Conservation (phyloP, 2,113 vertebrate species). For the Mastomys coucha region DNA sequence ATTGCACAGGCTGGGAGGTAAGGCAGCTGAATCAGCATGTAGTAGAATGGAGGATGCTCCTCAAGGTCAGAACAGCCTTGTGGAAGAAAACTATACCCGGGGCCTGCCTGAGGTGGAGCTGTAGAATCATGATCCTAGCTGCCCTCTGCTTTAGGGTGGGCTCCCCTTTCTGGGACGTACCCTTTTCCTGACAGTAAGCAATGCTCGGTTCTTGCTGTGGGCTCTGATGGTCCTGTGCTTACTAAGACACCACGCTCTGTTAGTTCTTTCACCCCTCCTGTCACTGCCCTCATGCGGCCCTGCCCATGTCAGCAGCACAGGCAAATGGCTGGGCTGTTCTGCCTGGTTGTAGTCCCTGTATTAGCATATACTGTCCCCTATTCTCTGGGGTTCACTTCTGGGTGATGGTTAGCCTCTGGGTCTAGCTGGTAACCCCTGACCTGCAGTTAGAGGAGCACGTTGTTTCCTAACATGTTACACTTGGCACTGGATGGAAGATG, state of each 20-base stretch:
- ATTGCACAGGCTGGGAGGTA: not conserved
- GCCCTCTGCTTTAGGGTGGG: not conserved
- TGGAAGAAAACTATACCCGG: not conserved
- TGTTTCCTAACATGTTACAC: rapidly evolving
- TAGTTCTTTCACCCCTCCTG: too few relatives aligned
- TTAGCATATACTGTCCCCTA: not conserved
- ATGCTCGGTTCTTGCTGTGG: not conserved
- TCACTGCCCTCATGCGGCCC: not conserved
- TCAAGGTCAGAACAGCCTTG: not conserved
- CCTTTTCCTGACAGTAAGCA: not conserved
- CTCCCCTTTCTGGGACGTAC: not conserved
- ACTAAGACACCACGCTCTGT: too few relatives aligned
- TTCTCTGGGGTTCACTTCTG: not conserved
- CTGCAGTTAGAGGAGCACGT: rapidly evolving
- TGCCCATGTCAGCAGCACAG: too few relatives aligned
- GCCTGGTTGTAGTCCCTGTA: not conserved
- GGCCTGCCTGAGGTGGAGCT: not conserved
- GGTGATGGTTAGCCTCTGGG: too few relatives aligned
- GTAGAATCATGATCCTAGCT: rapidly evolving
- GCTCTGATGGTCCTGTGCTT: too few relatives aligned
- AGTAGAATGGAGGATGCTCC: not conserved
- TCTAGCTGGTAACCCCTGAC: not conserved
- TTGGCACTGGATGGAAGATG: not conserved
- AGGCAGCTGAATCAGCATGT: not conserved
- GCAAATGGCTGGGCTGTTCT: not conserved